Conservation (phyloP, 1,140 invertebrate genomes). For the Plutomurus gul region DNA sequence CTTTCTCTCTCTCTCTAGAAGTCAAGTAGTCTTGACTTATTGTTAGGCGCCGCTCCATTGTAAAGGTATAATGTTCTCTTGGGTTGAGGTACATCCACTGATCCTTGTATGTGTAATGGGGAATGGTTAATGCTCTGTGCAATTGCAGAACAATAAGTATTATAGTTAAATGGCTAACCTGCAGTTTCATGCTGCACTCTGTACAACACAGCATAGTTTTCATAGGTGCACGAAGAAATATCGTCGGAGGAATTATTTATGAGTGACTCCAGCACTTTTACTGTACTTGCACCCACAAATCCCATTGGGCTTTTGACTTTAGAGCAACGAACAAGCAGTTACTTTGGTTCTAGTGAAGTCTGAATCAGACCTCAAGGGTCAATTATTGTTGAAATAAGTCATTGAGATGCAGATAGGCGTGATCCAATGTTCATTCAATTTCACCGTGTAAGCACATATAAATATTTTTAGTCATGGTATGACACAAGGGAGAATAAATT, state of each 20-base stretch:
- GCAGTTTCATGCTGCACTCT: background rate
- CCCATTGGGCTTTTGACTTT: background rate
- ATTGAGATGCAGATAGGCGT: background rate
- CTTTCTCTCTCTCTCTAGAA: background rate
- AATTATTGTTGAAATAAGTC: slow-evolving; percentile 3
- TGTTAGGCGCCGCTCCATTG: background rate
- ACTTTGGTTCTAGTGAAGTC: background rate
- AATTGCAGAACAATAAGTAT: background rate
- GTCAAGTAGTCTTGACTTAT: background rate
- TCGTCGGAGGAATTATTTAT: background rate
- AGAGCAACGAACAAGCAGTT: background rate
- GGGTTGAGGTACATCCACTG: background rate
- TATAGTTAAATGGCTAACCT: background rate
- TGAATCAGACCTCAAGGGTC: background rate
- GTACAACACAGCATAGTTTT: too few species aligned
- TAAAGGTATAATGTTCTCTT: background rate
- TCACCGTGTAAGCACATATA: background rate
- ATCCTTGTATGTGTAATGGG: background rate
- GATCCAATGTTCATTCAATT: background rate
- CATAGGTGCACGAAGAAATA: background rate
- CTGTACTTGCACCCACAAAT: too few species aligned
- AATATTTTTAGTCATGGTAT: slow-evolving; percentile 7
- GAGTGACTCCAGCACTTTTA: background rate
- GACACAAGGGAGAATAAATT: background rate
- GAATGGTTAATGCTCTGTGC: background rate